phyloP scores from a whole-genome alignment of 1,140 invertebrate genomes.

The Linepithema humile region DNA sequence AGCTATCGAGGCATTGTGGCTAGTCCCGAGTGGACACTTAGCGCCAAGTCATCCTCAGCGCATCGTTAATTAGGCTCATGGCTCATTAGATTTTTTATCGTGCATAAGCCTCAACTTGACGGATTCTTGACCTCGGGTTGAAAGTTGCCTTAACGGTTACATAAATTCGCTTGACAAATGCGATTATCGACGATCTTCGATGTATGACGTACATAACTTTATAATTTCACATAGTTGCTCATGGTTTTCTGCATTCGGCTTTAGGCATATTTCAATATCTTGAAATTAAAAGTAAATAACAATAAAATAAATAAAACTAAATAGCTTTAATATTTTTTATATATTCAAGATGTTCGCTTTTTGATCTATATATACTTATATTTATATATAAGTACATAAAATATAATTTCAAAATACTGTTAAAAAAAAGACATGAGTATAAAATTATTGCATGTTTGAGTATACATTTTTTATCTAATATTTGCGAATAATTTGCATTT shows the following conservation, averaged over 20 bases:
- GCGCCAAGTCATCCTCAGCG: constrained; percentile 32
- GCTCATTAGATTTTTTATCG: constrained; percentile 45
- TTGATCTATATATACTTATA: no score
- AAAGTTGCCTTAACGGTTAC: constrained; percentile 45
- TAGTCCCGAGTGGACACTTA: not conserved
- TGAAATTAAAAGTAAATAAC: not conserved
- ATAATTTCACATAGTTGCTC: not conserved
- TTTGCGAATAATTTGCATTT: not conserved
- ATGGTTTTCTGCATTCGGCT: not conserved
- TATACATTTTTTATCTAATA: not conserved
- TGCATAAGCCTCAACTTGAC: constrained; percentile 6
- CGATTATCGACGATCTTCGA: not conserved
- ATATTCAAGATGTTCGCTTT: no score
- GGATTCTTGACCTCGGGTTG: constrained; percentile 2
- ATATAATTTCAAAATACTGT: no score
- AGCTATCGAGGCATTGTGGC: constrained; percentile 16
- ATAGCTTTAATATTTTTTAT: no score
- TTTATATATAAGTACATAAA: no score
- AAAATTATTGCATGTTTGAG: not conserved
- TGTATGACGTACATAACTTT: not conserved
- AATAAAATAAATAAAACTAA: not conserved
- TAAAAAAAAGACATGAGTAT: no score
- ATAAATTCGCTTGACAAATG: constrained; percentile 20
- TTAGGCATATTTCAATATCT: not conserved
- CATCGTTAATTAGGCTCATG: constrained; percentile 42